Evolutionary conservation across 2,113 vertebrate genomes (phyloP), one percentile per base, ranked within the genome.

Genomic region (Cyprinodon tularosa): DNA sequence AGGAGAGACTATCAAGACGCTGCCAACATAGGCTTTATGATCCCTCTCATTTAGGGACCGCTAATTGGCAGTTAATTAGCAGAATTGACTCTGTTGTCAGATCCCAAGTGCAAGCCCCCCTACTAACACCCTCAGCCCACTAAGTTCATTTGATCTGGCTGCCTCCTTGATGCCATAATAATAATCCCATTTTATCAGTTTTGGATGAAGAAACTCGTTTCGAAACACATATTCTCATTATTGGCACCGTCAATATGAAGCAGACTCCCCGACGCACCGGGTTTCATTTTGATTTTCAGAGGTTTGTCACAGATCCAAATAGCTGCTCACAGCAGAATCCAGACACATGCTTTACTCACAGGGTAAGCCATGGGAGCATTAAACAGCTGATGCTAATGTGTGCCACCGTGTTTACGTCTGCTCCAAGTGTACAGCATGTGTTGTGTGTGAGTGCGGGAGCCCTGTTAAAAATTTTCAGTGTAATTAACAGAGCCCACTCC

Each of bases 61-160:
- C 95, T 97, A 97, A 98, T 97, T 97, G 97, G 94, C 95, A 92
- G 93, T 97, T 98, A 97, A 97, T 97, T 97, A 97, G 95, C 94
- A 94, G 96, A 96, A 97, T 96, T 96, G 95, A 96, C 96, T 97
- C 95, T 96, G 93, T 95, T 95, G 95, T 94, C 88, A 86, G 90
- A 95, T 96, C 95, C 95, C 94, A 92, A 94, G 94, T 95, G 95
- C 92, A 94, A 93, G 78, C 91, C 94, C 91, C 92, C 93, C 91
- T 89, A 62, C 86, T 82, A 72, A 66, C 72, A 86, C 82, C 85
- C 87, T 83, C 84, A 80, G 81, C 85, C 76, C 85, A 38, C 86
- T 82, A 96, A 93, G 93, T 92, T 95, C 93, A 96, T 97, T 95
- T 96, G 90, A 96, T 96, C 95, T 84, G 86, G 91, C 94, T 94